Conservation (phyloP, 2,797 vertebrate species). For the Chelon auratus region DNA sequence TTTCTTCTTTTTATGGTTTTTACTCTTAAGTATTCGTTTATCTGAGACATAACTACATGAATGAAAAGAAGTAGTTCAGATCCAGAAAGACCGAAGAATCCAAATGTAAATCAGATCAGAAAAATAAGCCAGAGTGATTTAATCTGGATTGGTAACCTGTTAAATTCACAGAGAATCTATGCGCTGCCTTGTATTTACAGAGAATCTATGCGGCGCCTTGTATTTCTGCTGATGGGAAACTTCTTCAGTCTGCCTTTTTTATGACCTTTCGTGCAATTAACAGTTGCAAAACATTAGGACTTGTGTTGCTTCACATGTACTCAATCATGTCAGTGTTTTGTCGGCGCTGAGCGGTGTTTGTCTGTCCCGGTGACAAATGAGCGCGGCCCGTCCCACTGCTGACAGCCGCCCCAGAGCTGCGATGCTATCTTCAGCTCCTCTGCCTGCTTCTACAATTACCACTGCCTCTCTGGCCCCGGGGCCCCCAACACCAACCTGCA, state of each 20-base stretch:
- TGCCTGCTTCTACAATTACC: conserved; percentile 79
- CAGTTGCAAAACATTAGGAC: conserved; percentile 72
- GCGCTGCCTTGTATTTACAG: conserved; percentile 18
- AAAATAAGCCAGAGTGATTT: not conserved
- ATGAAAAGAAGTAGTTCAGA: not conserved
- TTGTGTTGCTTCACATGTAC: conserved; percentile 74
- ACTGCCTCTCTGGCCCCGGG: conserved; percentile 64
- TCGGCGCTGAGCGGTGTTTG: conserved; percentile 70
- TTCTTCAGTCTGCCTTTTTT: conserved; percentile 56
- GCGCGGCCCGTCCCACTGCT: conserved; percentile 63
- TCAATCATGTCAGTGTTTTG: conserved; percentile 79
- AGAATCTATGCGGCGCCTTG: conserved; percentile 16
- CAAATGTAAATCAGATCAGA: not conserved
- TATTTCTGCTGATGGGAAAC: conserved; percentile 46
- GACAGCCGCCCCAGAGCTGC: conserved; percentile 73
- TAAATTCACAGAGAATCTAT: no score
- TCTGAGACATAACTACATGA: not conserved
- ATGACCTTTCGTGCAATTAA: conserved; percentile 74
- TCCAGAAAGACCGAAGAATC: not conserved
- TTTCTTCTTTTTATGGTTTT: not conserved
- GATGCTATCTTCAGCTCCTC: conserved; percentile 80
- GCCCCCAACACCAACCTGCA: conserved; percentile 56
- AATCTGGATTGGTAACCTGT: not conserved
- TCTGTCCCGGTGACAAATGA: conserved; percentile 78
- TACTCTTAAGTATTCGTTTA: not conserved